Conservation (phyloP, 2,888 invertebrate genomes). For the Dasypolia templi region DNA sequence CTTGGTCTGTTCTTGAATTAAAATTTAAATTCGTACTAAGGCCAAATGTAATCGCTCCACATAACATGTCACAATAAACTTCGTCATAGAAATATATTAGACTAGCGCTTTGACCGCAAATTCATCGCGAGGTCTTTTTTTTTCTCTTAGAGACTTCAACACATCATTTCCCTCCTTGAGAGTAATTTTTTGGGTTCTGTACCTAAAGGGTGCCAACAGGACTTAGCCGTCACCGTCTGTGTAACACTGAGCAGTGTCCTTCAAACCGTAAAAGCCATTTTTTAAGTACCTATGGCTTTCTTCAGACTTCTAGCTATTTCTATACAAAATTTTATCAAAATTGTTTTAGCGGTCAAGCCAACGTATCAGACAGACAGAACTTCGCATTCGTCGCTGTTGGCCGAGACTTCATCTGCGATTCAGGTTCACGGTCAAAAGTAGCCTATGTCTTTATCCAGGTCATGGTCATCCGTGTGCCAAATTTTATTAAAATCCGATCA, state of each 20-base stretch:
- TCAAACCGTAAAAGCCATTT: not conserved
- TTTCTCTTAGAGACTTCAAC: not conserved
- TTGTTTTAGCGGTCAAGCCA: not conserved
- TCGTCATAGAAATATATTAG: slow-evolving; percentile 28
- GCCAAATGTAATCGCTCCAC: slow-evolving; percentile 52
- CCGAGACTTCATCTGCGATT: no score
- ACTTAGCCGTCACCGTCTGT: not conserved
- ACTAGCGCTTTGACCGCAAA: not conserved
- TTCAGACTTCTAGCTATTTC: not conserved
- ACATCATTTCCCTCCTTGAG: not conserved
- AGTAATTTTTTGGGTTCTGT: not conserved
- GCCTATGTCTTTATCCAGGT: no score
- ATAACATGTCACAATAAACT: slow-evolving; percentile 53
- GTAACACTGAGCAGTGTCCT: not conserved
- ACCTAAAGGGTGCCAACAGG: not conserved
- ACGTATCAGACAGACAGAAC: not conserved
- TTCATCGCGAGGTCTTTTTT: not conserved
- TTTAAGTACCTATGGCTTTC: not conserved
- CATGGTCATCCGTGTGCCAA: no score
- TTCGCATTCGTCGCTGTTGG: no score
- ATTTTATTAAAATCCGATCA: no score
- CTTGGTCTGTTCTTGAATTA: slow-evolving; percentile 63
- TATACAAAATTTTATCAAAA: not conserved
- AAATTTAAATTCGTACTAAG: slow-evolving; percentile 60
- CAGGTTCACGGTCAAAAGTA: no score